These are phyloP conservation scores for Drosophila aff. DNA, from an alignment of 1,140 invertebrate species.

Conservation along the genomic window DNA sequence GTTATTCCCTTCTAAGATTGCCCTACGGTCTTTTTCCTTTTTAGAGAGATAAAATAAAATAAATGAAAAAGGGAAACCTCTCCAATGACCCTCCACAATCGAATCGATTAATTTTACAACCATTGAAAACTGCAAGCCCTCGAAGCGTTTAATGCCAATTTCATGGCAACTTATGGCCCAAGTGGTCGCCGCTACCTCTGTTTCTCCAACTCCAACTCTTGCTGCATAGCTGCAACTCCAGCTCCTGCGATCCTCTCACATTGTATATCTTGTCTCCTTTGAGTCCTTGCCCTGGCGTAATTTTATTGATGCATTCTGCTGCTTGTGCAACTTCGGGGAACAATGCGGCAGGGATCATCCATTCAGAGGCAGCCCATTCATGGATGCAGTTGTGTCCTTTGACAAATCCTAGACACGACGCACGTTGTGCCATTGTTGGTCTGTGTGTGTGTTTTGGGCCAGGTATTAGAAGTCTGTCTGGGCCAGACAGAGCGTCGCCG, in stretches of 20 bases:
- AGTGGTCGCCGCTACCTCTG: slow-evolving; percentile 32
- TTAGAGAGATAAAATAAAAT: slow-evolving; percentile 1
- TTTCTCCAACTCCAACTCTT: not conserved
- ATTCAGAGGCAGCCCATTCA: slow-evolving; percentile 66
- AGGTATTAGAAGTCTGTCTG: slow-evolving; percentile 15
- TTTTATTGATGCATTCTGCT: slow-evolving; percentile 81
- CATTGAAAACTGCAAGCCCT: slow-evolving; percentile 52
- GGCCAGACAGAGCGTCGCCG: slow-evolving; percentile 70
- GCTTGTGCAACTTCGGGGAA: slow-evolving; percentile 57
- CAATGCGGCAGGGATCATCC: slow-evolving; percentile 62
- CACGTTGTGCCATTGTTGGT: slow-evolving; percentile 70
- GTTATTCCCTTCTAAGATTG: not conserved
- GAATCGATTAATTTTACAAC: slow-evolving; percentile 53
- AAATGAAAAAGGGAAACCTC: slow-evolving; percentile 9
- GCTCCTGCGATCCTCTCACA: slow-evolving; percentile 13
- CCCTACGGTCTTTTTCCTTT: not conserved
- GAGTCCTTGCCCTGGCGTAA: slow-evolving; percentile 57
- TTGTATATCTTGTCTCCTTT: slow-evolving; percentile 50
- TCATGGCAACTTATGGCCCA: slow-evolving; percentile 57
- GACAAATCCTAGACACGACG: slow-evolving; percentile 32
- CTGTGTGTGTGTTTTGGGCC: slow-evolving; percentile 35
- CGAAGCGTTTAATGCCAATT: slow-evolving; percentile 59
- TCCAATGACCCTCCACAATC: slow-evolving; percentile 34
- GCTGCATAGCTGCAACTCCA: not conserved
- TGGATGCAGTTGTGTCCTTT: slow-evolving; percentile 49